A percentile compares a stretch with the other conserved stretches of the same genome.
These are phyloP conservation scores for Phylloscopus trochilus DNA, from an alignment of 2,113 vertebrate species.

Conservation along the genomic window DNA sequence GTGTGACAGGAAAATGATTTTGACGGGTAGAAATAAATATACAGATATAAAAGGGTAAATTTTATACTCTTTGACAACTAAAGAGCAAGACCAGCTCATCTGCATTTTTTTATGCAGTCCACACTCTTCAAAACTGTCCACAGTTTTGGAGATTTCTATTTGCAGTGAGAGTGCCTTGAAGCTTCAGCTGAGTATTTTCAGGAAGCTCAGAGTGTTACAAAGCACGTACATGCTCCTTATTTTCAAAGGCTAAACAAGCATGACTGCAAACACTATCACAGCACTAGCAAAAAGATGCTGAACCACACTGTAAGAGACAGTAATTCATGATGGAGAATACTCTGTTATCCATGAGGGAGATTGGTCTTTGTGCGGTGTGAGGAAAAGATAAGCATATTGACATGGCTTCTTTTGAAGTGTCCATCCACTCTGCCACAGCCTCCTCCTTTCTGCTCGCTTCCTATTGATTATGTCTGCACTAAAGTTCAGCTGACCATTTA, in stretches of 20 bases:
- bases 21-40: neutral
- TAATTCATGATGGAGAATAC: neutral
- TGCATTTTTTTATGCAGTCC: neutral
- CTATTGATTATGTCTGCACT: constrained; percentile 35
- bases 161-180: neutral
- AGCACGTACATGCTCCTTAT: neutral
- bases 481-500: constrained; percentile 40
- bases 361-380: neutral
- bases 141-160: neutral
- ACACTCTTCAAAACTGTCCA: neutral
- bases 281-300: neutral
- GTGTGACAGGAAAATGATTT: neutral
- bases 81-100: neutral
- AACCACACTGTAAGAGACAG: neutral
- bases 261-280: neutral
- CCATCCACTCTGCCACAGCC: neutral
- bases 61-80: neutral
- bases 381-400: neutral
- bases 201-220: neutral
- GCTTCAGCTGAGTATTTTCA: neutral
- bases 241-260: neutral
- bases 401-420: constrained; percentile 19
- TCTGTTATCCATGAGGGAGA: neutral
- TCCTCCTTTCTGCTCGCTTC: neutral
- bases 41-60: neutral